These are phyloP conservation scores for Enteromius paludinosus DNA, from an alignment of 2,797 vertebrate genomes.

Conservation along the genomic window DNA sequence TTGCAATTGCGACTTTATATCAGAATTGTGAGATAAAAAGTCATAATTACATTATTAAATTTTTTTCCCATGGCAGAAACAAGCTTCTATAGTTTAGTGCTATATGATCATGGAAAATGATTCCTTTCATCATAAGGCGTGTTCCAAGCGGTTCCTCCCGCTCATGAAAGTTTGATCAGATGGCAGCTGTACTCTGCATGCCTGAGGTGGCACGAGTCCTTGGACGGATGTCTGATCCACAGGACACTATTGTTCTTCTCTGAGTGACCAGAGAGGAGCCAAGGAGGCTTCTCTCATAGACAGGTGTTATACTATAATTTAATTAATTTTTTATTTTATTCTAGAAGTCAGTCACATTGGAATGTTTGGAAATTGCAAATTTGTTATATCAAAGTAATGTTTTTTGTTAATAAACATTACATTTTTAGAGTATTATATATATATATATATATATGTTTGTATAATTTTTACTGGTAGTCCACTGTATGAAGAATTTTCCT, in stretches of 20 bases:
- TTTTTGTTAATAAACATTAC: background rate
- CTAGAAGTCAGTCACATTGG: background rate
- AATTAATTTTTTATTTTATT: background rate
- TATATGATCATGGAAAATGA: background rate
- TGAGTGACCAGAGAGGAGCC: conserved; percentile 40
- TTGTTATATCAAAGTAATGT: background rate
- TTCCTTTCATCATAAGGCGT: background rate
- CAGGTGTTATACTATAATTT: background rate
- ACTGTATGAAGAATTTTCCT: no score
- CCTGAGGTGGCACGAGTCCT: conserved; percentile 67
- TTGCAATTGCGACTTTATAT: no score
- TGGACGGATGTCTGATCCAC: conserved; percentile 64
- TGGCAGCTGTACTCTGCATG: conserved; percentile 72
- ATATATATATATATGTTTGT: background rate
- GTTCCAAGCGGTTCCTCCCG: conserved; percentile 66
- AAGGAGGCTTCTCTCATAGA: background rate
- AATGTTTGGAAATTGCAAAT: no score
- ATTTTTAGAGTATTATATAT: background rate
- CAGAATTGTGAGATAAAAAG: no score
- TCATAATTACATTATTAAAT: no score
- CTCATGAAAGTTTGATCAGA: conserved; percentile 80
- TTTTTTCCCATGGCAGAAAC: no score
- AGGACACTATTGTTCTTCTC: conserved; percentile 60
- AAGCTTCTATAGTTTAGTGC: background rate
- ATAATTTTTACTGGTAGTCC: background rate